These are phyloP conservation scores for Indicator maculatus DNA, from an alignment of 2,113 vertebrate genomes.

Conservation along the genomic window DNA sequence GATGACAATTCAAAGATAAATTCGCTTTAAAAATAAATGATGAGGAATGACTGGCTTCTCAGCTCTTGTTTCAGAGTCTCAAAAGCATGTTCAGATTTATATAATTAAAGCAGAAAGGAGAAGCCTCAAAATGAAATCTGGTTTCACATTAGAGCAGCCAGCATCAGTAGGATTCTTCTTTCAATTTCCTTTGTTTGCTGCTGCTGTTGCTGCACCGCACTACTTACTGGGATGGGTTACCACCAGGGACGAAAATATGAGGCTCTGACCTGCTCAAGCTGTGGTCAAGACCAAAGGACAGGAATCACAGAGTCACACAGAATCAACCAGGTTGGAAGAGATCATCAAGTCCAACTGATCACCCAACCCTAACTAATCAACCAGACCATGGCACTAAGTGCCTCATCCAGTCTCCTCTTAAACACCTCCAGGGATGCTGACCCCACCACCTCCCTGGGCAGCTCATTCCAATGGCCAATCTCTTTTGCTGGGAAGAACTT, in stretches of 20 bases:
- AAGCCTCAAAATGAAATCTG: slow-evolving; percentile 48
- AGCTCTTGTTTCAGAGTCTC: slow-evolving; percentile 55
- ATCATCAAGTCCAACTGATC: too few relatives aligned
- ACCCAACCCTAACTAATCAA: too few relatives aligned
- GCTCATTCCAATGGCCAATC: too few relatives aligned
- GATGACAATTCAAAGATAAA: slow-evolving; percentile 72
- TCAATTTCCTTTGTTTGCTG: background rate
- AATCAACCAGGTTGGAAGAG: too few relatives aligned
- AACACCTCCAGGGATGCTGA: too few relatives aligned
- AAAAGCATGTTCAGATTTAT: slow-evolving; percentile 56
- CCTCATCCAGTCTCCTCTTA: too few relatives aligned
- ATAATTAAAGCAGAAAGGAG: slow-evolving; percentile 66
- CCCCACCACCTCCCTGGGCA: too few relatives aligned
- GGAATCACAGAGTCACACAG: too few relatives aligned
- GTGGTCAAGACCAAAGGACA: rapidly evolving
- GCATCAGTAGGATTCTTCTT: slow-evolving; percentile 7
- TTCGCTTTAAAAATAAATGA: slow-evolving; percentile 72
- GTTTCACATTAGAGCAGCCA: background rate
- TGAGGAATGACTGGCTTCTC: slow-evolving; percentile 65
- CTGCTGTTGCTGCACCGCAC: background rate
- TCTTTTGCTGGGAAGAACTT: too few relatives aligned
- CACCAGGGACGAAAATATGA: background rate
- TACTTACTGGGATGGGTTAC: background rate
- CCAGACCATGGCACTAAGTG: too few relatives aligned
- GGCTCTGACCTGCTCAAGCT: background rate